Evolutionary conservation across 2,113 vertebrate genomes (phyloP).

Genomic region (Pontoporia blainvillei): DNA sequence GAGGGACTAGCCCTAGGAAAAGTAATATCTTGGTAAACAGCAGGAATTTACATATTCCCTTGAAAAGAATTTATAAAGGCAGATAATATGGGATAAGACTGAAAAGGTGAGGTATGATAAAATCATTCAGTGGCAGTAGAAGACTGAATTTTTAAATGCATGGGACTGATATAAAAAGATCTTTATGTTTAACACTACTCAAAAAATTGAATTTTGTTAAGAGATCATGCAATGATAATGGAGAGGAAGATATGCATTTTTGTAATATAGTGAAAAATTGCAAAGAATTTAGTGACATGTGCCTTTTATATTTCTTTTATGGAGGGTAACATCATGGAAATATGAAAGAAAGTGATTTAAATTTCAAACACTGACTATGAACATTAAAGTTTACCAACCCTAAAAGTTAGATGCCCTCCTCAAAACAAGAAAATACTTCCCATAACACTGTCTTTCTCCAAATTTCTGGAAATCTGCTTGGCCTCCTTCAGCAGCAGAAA

Average conservation of each 20-base stretch:
- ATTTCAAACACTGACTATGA: not conserved
- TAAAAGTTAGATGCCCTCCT: not conserved
- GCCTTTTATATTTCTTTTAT: not conserved
- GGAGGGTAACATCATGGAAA: not conserved
- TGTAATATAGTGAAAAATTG: not conserved
- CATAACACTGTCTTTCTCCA: not conserved
- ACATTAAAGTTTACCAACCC: not conserved
- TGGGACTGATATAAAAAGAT: not conserved
- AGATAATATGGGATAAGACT: not conserved
- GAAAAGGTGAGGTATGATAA: not conserved
- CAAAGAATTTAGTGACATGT: not conserved
- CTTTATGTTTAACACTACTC: not conserved
- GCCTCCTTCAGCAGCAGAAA: not conserved
- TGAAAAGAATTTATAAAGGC: not conserved
- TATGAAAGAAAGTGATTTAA: constrained; percentile 22
- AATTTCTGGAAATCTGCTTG: not conserved
- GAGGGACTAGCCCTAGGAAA: not conserved
- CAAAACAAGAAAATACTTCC: not conserved
- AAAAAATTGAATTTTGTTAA: not conserved
- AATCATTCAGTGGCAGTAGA: not conserved
- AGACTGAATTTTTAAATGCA: not conserved
- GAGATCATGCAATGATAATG: not conserved
- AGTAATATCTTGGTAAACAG: not conserved
- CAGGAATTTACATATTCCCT: not conserved
- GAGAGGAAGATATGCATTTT: not conserved